phyloP scores from a whole-genome alignment of 2,888 invertebrate genomes.

The Amiota mariae region DNA sequence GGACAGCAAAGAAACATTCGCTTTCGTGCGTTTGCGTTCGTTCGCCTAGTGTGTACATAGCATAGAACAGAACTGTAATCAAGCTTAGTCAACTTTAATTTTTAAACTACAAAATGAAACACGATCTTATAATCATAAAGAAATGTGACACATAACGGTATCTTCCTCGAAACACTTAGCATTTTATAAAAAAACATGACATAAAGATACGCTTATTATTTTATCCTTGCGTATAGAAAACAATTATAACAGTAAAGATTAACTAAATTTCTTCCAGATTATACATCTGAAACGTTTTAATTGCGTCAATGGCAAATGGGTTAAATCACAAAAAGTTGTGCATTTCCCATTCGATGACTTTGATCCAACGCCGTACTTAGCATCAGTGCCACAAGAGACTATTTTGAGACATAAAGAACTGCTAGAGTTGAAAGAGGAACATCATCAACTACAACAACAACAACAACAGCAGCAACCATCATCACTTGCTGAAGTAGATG shows the following conservation, averaged over 20 bases:
- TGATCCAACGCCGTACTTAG: constrained; percentile 90
- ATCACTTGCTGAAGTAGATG: constrained; percentile 38
- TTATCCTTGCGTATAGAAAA: background rate
- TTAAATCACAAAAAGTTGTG: constrained; percentile 94
- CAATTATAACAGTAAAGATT: background rate
- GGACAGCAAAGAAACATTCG: too few species aligned
- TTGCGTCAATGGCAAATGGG: constrained; percentile 92
- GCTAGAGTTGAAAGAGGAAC: constrained; percentile 66
- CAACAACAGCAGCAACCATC: constrained; percentile 37
- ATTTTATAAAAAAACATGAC: too few species aligned
- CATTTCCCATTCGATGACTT: constrained; percentile 90
- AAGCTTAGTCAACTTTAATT: too few species aligned
- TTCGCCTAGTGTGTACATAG: too few species aligned
- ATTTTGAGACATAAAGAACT: constrained; percentile 80
- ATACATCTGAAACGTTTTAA: constrained; percentile 94
- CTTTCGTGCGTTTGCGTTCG: too few species aligned
- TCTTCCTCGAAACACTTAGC: too few species aligned
- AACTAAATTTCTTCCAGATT: constrained; percentile 77
- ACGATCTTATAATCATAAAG: too few species aligned
- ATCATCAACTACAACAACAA: constrained; percentile 35
- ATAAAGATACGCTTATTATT: too few species aligned
- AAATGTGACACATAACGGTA: too few species aligned
- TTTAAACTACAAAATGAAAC: too few species aligned
- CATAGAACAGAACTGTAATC: too few species aligned
- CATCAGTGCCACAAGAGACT: constrained; percentile 85